Base-by-base conservation (phyloP, 2,888 invertebrate species). In the Hirtodrosophila duncani region DNA sequence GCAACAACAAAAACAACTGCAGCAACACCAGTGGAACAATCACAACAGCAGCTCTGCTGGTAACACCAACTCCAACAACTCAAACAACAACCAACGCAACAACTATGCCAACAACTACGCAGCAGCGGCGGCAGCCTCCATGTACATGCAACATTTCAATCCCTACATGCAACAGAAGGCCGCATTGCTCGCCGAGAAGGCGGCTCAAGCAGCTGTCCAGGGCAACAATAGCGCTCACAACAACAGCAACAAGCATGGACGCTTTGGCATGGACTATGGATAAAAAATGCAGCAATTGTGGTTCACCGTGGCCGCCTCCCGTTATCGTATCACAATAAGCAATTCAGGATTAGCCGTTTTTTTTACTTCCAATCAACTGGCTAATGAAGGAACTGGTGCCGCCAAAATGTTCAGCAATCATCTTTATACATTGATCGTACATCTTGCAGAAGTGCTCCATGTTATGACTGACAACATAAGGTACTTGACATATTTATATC, bases 121-220 rank as follows among this genome's bases (percentile, higher is more conserved):
- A 30, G 63, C 81, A 24, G 67, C 67, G 53, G 67, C 64, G 27
- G 63, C 83, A 21, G 72, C 72, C 9, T 81, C 69, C 14, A 80
- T 81, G 59, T 82, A 83, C 53, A 82, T 83, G 82, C 84, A 71
- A 50, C 70, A 83, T 50, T 77, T 77, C 17, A 77, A 77, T 77
- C 77, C 77, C 18, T 77, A 77, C 34, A 64, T 78, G 66, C 79
- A 82, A 49, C 82, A 71, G 36, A 77, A 74, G 58, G 77, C 74
- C n/a, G 77, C 67, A 7, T 44, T 69, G 51, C 67, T 82, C 7
- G 71, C 71, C 11, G 74, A 75, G n/a, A 75, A 75, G 53, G 72
- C 82, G 18, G 67, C 82, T 20, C 69, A 74, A 18, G 75, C 81
- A 16, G 78, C 75, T 14, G 64, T 72, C 49, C 1, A 30, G 33